These are phyloP conservation scores for Lochmaea crataegi DNA, from an alignment of 2,888 invertebrate species.

Conservation along the genomic window DNA sequence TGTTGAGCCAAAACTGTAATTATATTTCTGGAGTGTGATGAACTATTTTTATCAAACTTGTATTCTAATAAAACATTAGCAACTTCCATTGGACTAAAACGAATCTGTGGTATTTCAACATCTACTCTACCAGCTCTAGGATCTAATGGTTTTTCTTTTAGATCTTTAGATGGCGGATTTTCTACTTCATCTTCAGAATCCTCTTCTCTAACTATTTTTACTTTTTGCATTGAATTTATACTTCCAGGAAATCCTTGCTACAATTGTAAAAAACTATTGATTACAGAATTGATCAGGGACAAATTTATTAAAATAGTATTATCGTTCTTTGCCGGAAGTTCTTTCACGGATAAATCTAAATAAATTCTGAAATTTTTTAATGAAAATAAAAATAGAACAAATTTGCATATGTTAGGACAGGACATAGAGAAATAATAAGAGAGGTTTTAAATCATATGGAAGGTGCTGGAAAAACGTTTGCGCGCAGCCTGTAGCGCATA, in stretches of 20 bases:
- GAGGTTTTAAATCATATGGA: too few relatives aligned
- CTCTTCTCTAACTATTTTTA: constrained; percentile 58
- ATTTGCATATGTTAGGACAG: too few relatives aligned
- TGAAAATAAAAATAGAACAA: too few relatives aligned
- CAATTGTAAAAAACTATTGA: constrained; percentile 22
- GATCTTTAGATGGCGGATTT: constrained; percentile 25
- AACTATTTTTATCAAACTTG: constrained; percentile 67
- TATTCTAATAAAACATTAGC: constrained; percentile 68
- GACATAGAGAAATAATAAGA: too few relatives aligned
- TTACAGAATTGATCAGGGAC: not conserved
- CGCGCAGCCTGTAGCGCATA: too few relatives aligned
- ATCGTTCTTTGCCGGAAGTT: too few relatives aligned
- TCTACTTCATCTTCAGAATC: constrained; percentile 43
- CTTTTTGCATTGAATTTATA: constrained; percentile 73
- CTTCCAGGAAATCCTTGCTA: constrained; percentile 80
- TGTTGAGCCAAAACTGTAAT: constrained; percentile 68
- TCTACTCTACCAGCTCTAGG: constrained; percentile 85
- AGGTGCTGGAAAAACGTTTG: too few relatives aligned
- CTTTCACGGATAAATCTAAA: too few relatives aligned
- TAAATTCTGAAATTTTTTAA: too few relatives aligned
- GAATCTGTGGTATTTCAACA: constrained; percentile 77
- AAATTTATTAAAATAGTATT: too few relatives aligned
- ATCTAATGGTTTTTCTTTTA: constrained; percentile 68
- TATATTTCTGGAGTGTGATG: constrained; percentile 69
- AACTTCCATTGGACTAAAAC: constrained; percentile 72